These are phyloP conservation scores for Irena cyanogastra DNA, from an alignment of 2,113 vertebrate species.

Conservation along the genomic window DNA sequence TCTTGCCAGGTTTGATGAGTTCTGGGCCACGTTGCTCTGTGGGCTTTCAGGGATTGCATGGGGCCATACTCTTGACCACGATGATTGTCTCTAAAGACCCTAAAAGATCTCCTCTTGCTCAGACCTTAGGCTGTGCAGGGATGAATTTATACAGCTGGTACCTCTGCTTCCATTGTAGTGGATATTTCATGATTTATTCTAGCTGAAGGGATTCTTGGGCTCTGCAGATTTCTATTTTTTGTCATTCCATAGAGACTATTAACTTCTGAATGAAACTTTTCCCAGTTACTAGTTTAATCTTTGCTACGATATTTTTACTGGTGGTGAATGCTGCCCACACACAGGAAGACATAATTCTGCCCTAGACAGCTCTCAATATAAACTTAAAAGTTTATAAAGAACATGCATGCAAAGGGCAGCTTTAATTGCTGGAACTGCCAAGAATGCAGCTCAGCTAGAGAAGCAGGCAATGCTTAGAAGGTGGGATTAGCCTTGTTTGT, in stretches of 20 bases:
- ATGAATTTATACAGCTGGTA: not conserved
- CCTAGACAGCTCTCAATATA: not conserved
- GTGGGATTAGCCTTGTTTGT: slow-evolving; percentile 20
- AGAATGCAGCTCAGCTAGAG: slow-evolving; percentile 30
- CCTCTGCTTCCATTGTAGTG: not conserved
- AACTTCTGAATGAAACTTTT: slow-evolving; percentile 11
- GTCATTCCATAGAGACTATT: not conserved
- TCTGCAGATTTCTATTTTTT: not conserved
- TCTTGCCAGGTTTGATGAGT: not conserved
- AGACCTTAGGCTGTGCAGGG: not conserved
- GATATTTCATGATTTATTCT: not conserved
- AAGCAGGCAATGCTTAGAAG: not conserved
- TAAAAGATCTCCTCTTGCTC: not conserved
- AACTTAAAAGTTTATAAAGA: not conserved
- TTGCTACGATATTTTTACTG: slow-evolving; percentile 2
- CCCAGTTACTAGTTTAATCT: not conserved
- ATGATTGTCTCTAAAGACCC: not conserved
- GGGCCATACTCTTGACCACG: fast-evolving
- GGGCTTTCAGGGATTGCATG: not conserved
- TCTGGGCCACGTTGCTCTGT: not conserved
- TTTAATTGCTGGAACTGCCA: slow-evolving; percentile 21
- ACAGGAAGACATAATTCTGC: not conserved
- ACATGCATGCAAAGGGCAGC: not conserved
- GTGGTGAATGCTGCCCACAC: slow-evolving; percentile 3
- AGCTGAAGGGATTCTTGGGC: not conserved